phyloP scores from a whole-genome alignment of 2,797 vertebrate genomes.

The Phaenicophaeus curvirostris region DNA sequence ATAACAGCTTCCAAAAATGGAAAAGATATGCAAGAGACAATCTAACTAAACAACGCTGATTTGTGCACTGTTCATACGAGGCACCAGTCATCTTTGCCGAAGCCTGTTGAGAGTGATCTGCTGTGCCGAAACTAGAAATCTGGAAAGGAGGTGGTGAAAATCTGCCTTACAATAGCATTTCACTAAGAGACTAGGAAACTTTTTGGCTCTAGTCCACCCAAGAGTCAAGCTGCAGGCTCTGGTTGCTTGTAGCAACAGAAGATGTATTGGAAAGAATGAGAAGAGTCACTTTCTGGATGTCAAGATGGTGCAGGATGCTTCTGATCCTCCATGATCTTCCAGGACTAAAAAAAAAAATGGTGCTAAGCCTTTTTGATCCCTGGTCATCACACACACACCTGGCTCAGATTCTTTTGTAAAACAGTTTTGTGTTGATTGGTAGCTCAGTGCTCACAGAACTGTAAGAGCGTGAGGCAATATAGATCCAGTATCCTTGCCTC shows the following conservation, averaged over 20 bases:
- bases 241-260: slow-evolving; percentile 57
- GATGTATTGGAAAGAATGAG: background rate
- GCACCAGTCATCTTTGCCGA: background rate
- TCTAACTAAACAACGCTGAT: background rate
- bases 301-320: background rate
- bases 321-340: background rate
- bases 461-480: background rate
- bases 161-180: slow-evolving; percentile 34
- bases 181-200: slow-evolving; percentile 21
- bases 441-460: background rate
- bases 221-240: slow-evolving; percentile 44
- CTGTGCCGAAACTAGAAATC: slow-evolving; percentile 12
- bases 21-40: background rate
- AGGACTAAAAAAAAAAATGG: background rate
- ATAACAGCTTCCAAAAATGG: background rate
- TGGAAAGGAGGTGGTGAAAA: slow-evolving; percentile 40
- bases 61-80: background rate
- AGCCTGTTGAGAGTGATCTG: background rate
- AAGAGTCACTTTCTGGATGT: background rate
- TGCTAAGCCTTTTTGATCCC: background rate
- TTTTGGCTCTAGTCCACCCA: slow-evolving; percentile 40
- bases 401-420: background rate
- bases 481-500: background rate
- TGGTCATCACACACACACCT: background rate
- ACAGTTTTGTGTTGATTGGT: background rate